Conservation (phyloP, 2,797 vertebrate genomes). For the Ceryle rudis region DNA sequence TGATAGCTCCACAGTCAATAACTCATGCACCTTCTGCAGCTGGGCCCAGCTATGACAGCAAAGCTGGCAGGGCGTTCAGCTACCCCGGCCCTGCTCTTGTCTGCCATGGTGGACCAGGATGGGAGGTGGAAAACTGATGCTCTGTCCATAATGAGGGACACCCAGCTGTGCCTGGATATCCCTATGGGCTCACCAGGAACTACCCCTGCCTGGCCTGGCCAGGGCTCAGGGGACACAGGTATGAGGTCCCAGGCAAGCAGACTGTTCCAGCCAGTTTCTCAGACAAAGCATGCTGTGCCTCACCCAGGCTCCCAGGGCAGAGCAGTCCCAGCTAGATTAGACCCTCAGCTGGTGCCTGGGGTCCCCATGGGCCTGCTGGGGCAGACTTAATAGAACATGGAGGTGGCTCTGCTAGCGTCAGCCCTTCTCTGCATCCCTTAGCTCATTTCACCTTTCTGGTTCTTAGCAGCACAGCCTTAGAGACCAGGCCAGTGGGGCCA, state of each 20-base stretch:
- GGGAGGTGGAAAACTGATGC: background rate
- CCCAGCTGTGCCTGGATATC: background rate
- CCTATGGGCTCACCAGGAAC: background rate
- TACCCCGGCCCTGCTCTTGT: rapidly evolving
- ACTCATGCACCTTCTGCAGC: background rate
- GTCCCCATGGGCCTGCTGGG: background rate
- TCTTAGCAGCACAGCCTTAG: background rate
- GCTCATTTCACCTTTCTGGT: background rate
- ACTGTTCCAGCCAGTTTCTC: background rate
- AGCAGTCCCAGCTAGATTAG: background rate
- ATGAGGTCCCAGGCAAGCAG: background rate
- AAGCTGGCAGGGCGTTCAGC: background rate
- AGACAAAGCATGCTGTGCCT: rapidly evolving
- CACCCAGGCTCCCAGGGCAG: background rate
- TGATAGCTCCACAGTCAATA: background rate
- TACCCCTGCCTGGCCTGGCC: background rate
- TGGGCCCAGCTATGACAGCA: background rate
- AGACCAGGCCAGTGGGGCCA: background rate
- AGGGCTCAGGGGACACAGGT: rapidly evolving
- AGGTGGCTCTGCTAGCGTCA: background rate
- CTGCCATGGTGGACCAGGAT: rapidly evolving
- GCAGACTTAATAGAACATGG: background rate
- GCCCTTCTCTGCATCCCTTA: background rate
- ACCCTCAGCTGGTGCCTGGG: background rate
- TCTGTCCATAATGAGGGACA: background rate